Percentiles rank a stretch among this genome's conserved stretches.
phyloP scores from a whole-genome alignment of 1,140 invertebrate species.

The Drosophila subobscura region DNA sequence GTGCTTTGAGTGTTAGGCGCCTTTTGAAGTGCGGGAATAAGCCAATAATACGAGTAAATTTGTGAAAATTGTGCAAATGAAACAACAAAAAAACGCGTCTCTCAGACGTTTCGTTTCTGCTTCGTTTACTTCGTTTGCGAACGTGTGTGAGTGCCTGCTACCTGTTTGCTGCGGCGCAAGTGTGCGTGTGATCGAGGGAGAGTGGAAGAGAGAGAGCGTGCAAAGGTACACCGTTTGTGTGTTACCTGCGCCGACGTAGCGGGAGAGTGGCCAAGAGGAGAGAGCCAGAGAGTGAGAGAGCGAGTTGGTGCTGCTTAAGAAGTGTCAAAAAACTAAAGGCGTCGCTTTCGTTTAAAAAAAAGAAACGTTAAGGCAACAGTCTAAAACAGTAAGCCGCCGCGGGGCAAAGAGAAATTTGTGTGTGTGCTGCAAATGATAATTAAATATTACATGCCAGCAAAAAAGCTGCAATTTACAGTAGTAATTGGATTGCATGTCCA shows the following conservation, averaged over 20 bases:
- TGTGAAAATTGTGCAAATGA: slow-evolving; percentile 43
- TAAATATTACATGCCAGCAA: slow-evolving; percentile 74
- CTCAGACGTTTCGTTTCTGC: slow-evolving; percentile 61
- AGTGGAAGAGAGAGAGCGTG: slow-evolving; percentile 26
- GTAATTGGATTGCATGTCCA: slow-evolving; percentile 78
- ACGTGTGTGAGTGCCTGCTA: slow-evolving; percentile 63
- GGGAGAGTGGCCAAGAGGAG: slow-evolving; percentile 6
- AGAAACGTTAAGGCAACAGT: slow-evolving; percentile 47
- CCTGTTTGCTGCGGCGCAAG: slow-evolving; percentile 60
- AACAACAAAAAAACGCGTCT: slow-evolving; percentile 57
- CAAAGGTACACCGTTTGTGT: slow-evolving; percentile 2
- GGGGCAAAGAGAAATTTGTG: slow-evolving; percentile 63
- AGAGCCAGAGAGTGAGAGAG: slow-evolving; percentile 7
- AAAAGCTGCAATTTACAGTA: slow-evolving; percentile 71
- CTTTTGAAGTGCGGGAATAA: slow-evolving; percentile 20
- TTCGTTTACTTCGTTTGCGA: slow-evolving; percentile 48
- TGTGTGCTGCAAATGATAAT: slow-evolving; percentile 64
- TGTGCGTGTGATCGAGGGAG: slow-evolving; percentile 12
- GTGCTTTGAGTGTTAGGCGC: not conserved
- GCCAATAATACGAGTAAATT: slow-evolving; percentile 17
- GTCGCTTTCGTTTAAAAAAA: slow-evolving; percentile 73
- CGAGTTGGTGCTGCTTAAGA: slow-evolving; percentile 42
- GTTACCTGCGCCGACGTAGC: slow-evolving; percentile 57
- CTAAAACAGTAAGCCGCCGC: slow-evolving; percentile 24
- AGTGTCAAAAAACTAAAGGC: slow-evolving; percentile 76